Base-by-base conservation (phyloP, 2,888 invertebrate species). In the Dryadula phaetusa region DNA sequence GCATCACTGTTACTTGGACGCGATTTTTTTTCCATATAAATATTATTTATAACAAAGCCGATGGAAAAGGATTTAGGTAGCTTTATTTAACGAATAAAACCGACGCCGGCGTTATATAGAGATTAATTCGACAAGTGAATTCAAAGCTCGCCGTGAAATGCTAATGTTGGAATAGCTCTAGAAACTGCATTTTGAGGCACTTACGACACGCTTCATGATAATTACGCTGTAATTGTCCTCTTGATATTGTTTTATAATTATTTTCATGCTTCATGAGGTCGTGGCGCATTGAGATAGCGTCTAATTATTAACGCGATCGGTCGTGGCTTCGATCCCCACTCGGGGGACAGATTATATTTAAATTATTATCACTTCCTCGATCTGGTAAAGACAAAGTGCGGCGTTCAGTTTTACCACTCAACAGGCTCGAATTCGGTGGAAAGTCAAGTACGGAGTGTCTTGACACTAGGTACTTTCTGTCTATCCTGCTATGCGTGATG, bases 1-100 rank as follows among this genome's bases (percentile, higher is more conserved):
- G 20, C 54, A 54, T 37, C 54, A 37, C 10, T 40, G n/a, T 40
- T 56, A 37, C n/a, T 40, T 37, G 20, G 37, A 40, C 22, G 37
- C 40, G 1, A 56, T 56, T 40, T 56, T 56, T n/a, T 56, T 40
- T 4, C 16, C 18, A 16, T n/a, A 37, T n/a, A 56, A 40, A 56
- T 40, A 56, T 22, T 56, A 40, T 56, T n/a, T 56, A 56, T 56
- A 56, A 25, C 56, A 56, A 56, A 56, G 37, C 56, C 16, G 40
- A 56, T 56, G 40, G 40, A 56, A 52, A 56, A 56, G 56, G 37
- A 56, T 56, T 56, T 56, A 12, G n/a, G 37, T 8, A 22, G 56
- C 56, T 56, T 40, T 37, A 37, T 20, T 22, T 7, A 37, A n/a
- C n/a, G 56, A 56, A 56, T 56, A 56, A 56, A 56, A 37, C 40